phyloP scores from a whole-genome alignment of 2,888 invertebrate species.

The Apeira syringaria region DNA sequence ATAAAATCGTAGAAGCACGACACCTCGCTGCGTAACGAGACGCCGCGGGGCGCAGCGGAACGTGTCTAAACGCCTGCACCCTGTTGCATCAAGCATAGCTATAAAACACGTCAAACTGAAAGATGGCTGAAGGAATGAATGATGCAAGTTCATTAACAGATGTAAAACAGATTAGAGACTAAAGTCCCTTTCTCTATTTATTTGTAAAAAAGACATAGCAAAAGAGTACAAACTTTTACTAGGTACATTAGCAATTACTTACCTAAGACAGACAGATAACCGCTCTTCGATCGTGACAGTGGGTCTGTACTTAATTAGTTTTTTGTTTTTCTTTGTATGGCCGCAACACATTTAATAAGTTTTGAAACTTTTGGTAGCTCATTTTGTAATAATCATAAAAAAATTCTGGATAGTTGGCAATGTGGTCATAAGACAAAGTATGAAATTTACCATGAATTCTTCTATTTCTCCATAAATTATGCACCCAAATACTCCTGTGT shows the following conservation, averaged over 20 bases:
- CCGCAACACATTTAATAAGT: slow-evolving; percentile 15
- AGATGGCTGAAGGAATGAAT: slow-evolving; percentile 5
- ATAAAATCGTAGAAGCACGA: no score
- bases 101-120: slow-evolving; percentile 10
- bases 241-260: slow-evolving; percentile 9
- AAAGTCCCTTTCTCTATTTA: background rate
- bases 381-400: slow-evolving; percentile 3
- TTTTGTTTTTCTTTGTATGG: slow-evolving; percentile 15
- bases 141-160: slow-evolving; percentile 8
- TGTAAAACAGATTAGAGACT: slow-evolving; percentile 11
- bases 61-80: no score
- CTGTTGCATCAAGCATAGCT: no score
- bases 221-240: slow-evolving; percentile 5
- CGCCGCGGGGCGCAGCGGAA: no score
- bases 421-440: slow-evolving; percentile 3
- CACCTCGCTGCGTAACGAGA: no score
- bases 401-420: slow-evolving; percentile 2
- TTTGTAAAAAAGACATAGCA: slow-evolving; percentile 5
- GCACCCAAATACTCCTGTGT: slow-evolving; percentile 4
- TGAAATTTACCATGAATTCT: slow-evolving; percentile 3
- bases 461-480: slow-evolving; percentile 6
- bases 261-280: slow-evolving; percentile 15
- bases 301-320: slow-evolving; percentile 7
- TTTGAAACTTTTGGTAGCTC: slow-evolving; percentile 13
- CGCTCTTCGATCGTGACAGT: slow-evolving; percentile 15